These are phyloP conservation scores for Cataglyphis cursor DNA, from an alignment of 2,888 invertebrate genomes.

Conservation along the genomic window DNA sequence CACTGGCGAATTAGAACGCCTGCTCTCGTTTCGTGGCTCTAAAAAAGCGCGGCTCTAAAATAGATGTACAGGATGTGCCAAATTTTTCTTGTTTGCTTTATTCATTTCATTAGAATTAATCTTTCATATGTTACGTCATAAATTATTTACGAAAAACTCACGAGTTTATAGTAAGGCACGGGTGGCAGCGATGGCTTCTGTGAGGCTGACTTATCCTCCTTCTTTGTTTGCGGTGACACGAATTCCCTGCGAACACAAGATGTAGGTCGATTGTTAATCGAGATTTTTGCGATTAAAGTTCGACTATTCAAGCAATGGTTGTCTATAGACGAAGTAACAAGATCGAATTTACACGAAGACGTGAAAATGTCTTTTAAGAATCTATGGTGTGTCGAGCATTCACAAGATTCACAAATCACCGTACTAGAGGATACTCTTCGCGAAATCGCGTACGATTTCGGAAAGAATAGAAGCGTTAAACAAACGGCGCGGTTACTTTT, in stretches of 20 bases:
- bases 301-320: not conserved
- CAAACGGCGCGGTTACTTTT: conserved; percentile 34
- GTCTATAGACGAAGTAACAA: not conserved
- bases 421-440: not conserved
- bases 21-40: conserved; percentile 17
- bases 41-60: not conserved
- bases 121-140: conserved; percentile 22
- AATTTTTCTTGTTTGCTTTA: not conserved
- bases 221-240: conserved; percentile 84
- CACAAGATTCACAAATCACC: not conserved
- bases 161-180: conserved; percentile 84
- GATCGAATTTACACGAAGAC: not conserved
- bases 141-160: conserved; percentile 75
- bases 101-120: not conserved
- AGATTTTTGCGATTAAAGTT: conserved; percentile 2
- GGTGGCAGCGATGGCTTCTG: conserved; percentile 77
- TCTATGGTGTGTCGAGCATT: not conserved
- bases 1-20: not conserved
- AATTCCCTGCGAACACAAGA: conserved; percentile 84
- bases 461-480: conserved; percentile 7
- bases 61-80: not conserved
- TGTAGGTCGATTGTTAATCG: conserved; percentile 53
- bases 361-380: not conserved
- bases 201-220: conserved; percentile 80
- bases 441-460: not conserved